Conservation (phyloP, 2,888 invertebrate species). For the Xylota segnis region DNA sequence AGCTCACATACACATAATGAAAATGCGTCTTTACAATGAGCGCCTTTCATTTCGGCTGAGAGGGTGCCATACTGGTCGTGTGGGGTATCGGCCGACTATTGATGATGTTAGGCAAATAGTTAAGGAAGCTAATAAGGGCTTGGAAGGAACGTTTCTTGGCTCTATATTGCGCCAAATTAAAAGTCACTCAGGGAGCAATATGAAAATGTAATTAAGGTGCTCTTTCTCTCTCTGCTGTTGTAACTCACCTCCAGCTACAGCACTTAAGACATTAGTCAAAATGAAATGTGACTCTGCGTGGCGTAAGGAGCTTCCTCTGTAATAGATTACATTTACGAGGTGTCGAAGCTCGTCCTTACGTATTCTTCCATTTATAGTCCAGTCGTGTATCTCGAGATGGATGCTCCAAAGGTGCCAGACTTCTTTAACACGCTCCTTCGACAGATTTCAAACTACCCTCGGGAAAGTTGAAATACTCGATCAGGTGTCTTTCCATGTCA, state of each 20-base stretch:
- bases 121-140: constrained; percentile 33
- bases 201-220: constrained; percentile 20
- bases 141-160: not conserved
- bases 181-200: constrained; percentile 11
- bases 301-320: not conserved
- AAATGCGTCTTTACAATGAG: not conserved
- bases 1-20: constrained; percentile 2
- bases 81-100: constrained; percentile 9
- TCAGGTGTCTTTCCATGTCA: too few species aligned
- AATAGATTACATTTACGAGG: constrained; percentile 8
- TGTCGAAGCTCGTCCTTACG: not conserved
- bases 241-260: not conserved
- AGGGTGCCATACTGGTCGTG: not conserved
- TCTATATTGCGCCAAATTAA: constrained; percentile 11
- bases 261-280: constrained; percentile 15
- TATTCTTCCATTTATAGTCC: too few species aligned
- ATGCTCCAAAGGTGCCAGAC: too few species aligned
- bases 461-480: too few species aligned
- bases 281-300: not conserved
- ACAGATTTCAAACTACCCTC: too few species aligned
- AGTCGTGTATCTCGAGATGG: too few species aligned
- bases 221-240: not conserved
- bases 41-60: not conserved
- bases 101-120: constrained; percentile 48
- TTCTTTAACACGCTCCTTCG: too few species aligned